Base-by-base conservation (phyloP, 2,113 vertebrate species). In the Aythya baeri region DNA sequence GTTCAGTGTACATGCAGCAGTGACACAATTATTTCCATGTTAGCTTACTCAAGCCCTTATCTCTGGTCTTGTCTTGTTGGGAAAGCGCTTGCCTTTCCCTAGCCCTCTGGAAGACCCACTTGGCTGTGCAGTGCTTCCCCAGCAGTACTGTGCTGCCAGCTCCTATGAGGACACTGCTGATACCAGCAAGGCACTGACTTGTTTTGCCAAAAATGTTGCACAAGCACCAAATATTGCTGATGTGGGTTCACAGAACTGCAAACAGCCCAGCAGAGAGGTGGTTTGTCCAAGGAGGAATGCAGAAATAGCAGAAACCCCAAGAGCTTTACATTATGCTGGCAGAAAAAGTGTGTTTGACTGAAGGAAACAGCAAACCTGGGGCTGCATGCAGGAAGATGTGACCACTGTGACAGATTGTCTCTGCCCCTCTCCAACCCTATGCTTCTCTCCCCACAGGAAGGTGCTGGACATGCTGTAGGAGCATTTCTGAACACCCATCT, bases 181-280 rank as follows among this genome's bases (percentile, higher is more conserved):
- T 29, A 70, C 41, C 79, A 86, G 41, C 49, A 85, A 58, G 43
- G 29, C 41, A 36, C 27, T 0, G 1, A 41, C 44, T 88, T 83
- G 10, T 77, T 78, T 84, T 55, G 57, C 62, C 81, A 59, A 57
- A 82, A 96, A 26, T 23, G 62, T 54, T 43, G 16, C 38, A 29
- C 54, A 31, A 87, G 71, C 85, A 77, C 27, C 83, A 77, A 59
- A 67, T 73, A 54, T 49, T 44, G 88, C 88, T 97, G 88, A 70
- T 50, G 36, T 13, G 21, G 50, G 49, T 44, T 76, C 59, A 38
- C 4, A 3, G n/a, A 67, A 22, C 38, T 1, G 1, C 27, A 22
- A 76, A n/a, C 13, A 83, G 63, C 23, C 16, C 50, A 58, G 54
- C 17, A 34, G 46, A 29, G 27, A 77, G 62, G 36, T 29, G 31